These are phyloP conservation scores for Pogonognathellus flavescens DNA, from an alignment of 1,140 invertebrate genomes.

Conservation along the genomic window DNA sequence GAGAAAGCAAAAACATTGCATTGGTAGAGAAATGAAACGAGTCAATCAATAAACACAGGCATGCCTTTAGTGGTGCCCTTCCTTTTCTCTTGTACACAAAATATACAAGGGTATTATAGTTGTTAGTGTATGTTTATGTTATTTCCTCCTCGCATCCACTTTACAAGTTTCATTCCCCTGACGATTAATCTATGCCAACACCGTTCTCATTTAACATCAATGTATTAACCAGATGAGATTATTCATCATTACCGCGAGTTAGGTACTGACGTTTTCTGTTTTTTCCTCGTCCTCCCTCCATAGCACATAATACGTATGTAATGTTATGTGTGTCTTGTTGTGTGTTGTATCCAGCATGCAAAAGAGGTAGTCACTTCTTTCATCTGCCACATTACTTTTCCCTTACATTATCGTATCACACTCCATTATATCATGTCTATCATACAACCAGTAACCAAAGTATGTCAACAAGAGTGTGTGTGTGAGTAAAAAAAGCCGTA, in stretches of 20 bases:
- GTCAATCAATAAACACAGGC: constrained; percentile 39
- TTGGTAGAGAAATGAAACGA: background rate
- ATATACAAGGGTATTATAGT: constrained; percentile 5
- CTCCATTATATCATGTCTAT: background rate
- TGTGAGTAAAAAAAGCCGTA: background rate
- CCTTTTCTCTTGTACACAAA: background rate
- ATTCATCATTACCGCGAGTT: constrained; percentile 43
- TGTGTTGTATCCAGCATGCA: background rate
- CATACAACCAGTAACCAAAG: background rate
- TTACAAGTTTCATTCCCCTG: constrained; percentile 37
- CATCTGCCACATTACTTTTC: background rate
- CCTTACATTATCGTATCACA: background rate
- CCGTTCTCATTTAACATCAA: constrained; percentile 48
- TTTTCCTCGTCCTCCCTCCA: background rate
- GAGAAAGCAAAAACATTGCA: background rate
- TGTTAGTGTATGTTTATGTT: constrained; percentile 33
- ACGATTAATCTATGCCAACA: constrained; percentile 48
- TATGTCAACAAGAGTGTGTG: background rate
- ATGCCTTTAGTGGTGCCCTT: background rate
- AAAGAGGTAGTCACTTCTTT: background rate
- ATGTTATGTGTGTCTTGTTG: background rate
- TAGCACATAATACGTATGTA: background rate
- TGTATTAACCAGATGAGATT: constrained; percentile 47
- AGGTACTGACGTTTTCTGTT: constrained; percentile 1
- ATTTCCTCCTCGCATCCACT: constrained; percentile 42